A percentile compares a stretch with the other conserved stretches of the same genome.
phyloP scores from a whole-genome alignment of 2,113 vertebrate genomes.

The Pedionomus torquatus region DNA sequence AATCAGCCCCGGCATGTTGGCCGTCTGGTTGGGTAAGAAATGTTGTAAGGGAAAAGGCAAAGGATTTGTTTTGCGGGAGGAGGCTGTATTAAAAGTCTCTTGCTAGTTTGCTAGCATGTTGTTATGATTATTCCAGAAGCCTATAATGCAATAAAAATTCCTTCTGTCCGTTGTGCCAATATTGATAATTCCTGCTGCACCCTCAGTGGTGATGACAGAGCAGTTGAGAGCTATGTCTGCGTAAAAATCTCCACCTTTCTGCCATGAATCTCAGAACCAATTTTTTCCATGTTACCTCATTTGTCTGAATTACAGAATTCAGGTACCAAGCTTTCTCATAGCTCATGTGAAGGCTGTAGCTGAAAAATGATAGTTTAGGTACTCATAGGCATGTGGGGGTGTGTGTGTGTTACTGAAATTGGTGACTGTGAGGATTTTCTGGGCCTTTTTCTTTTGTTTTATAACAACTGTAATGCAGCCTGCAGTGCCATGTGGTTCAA shows the following conservation, averaged over 20 bases:
- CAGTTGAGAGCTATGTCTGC: background rate
- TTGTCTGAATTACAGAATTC: background rate
- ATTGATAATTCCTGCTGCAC: background rate
- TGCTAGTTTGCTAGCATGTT: background rate
- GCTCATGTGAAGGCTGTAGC: background rate
- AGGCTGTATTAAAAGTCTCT: background rate
- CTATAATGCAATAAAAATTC: background rate
- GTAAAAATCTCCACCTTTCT: background rate
- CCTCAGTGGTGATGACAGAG: background rate
- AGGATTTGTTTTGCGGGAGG: background rate
- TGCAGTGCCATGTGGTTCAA: rapidly evolving
- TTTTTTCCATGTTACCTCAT: background rate
- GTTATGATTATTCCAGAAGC: background rate
- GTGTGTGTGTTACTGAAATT: background rate
- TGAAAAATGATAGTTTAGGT: background rate
- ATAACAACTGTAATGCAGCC: background rate
- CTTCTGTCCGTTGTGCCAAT: background rate
- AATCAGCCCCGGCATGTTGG: rapidly evolving
- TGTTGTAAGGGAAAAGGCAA: background rate
- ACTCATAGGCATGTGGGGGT: rapidly evolving
- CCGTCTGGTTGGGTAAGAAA: background rate
- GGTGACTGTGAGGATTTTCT: background rate
- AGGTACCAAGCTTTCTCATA: background rate
- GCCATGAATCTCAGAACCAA: background rate
- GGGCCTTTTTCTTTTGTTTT: background rate